Evolutionary conservation across 2,113 vertebrate genomes (phyloP).

Genomic region (Dascyllus trimaculatus): DNA sequence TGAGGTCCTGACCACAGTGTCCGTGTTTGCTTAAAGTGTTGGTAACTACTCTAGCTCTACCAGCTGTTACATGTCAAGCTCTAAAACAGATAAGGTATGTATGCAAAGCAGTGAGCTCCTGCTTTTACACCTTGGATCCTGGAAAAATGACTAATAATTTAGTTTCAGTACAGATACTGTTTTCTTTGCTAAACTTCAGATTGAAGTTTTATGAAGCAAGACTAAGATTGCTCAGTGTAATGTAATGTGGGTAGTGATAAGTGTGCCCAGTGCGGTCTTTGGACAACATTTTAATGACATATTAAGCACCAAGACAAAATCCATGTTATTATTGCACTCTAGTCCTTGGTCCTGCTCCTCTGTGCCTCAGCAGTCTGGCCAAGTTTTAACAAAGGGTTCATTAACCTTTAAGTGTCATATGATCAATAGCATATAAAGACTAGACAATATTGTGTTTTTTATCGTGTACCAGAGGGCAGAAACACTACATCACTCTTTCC

Average conservation of each 20-base stretch:
- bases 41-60: neutral
- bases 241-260: too few species aligned
- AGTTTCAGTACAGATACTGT: too few species aligned
- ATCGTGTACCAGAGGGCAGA: neutral
- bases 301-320: too few species aligned
- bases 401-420: neutral
- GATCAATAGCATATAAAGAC: neutral
- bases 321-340: neutral
- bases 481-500: neutral
- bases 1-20: neutral
- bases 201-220: too few species aligned
- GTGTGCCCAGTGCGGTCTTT: neutral
- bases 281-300: neutral
- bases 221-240: too few species aligned
- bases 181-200: too few species aligned
- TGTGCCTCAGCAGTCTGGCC: slow-evolving; percentile 7
- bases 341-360: neutral
- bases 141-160: neutral
- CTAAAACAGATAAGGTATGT: slow-evolving; percentile 36
- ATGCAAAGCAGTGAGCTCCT: slow-evolving; percentile 55
- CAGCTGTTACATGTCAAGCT: slow-evolving; percentile 40
- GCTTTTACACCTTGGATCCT: neutral
- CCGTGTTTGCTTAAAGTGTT: neutral
- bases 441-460: neutral
- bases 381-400: slow-evolving; percentile 19